These are phyloP conservation scores for Octodon degus DNA, from an alignment of 2,113 vertebrate genomes.

Conservation along the genomic window DNA sequence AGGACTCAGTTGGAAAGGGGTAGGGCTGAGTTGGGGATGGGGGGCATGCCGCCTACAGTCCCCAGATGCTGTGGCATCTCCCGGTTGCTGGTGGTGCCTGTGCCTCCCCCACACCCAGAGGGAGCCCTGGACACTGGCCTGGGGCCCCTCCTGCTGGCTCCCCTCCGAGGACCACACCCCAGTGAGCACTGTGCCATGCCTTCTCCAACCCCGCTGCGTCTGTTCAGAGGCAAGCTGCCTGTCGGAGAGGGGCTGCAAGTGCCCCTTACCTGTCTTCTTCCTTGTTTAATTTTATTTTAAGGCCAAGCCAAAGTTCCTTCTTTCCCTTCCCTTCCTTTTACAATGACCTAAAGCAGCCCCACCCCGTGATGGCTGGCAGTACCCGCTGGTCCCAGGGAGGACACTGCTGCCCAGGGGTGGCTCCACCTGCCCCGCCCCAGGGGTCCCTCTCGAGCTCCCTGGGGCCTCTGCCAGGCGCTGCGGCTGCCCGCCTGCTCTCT, in stretches of 20 bases:
- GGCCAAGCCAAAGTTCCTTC: background rate
- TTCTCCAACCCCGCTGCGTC: background rate
- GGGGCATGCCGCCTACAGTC: fast-evolving
- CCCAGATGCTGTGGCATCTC: background rate
- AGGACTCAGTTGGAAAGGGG: fast-evolving
- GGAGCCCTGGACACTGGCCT: background rate
- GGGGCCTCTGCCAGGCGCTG: fast-evolving
- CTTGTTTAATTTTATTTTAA: background rate
- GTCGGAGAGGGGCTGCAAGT: fast-evolving
- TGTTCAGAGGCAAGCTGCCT: background rate
- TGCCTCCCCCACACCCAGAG: background rate
- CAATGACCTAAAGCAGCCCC: background rate
- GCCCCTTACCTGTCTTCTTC: fast-evolving
- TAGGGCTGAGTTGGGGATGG: background rate
- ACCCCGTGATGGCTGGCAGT: background rate
- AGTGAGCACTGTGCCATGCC: background rate
- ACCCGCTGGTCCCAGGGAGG: background rate
- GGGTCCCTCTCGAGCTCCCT: background rate
- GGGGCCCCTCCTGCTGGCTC: fast-evolving
- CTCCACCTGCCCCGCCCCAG: fast-evolving
- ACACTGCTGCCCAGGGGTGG: fast-evolving
- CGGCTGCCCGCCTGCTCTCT: background rate
- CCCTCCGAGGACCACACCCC: background rate
- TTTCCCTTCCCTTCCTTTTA: background rate
- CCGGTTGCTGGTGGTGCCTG: background rate